Percentiles rank a stretch among this genome's conserved stretches.
These are phyloP conservation scores for Philereme transversata DNA, from an alignment of 2,888 invertebrate species.

Conservation along the genomic window DNA sequence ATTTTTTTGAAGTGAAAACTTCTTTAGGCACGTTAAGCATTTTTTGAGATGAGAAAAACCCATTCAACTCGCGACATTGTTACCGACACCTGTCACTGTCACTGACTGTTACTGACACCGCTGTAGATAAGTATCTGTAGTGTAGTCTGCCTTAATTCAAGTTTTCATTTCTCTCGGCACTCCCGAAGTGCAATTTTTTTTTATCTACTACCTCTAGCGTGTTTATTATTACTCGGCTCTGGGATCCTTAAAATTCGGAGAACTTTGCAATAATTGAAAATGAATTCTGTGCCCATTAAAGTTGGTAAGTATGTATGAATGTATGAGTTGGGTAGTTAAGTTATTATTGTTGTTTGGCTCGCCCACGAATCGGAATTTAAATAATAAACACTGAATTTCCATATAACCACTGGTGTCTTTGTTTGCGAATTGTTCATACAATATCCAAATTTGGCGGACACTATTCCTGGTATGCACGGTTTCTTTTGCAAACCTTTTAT, in stretches of 20 bases:
- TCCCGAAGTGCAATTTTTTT: too few relatives aligned
- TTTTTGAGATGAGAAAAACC: too few relatives aligned
- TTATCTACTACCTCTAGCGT: too few relatives aligned
- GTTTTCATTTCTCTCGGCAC: too few relatives aligned
- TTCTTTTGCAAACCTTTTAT: slow-evolving; percentile 7
- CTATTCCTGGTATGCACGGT: slow-evolving; percentile 23
- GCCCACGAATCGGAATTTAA: slow-evolving; percentile 36
- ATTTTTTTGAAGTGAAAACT: too few relatives aligned
- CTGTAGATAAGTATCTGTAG: too few relatives aligned
- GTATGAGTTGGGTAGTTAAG: slow-evolving; percentile 67
- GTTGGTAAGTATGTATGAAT: slow-evolving; percentile 27
- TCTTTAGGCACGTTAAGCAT: too few relatives aligned
- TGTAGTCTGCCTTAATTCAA: too few relatives aligned
- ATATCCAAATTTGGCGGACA: slow-evolving; percentile 20
- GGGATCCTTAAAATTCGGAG: slow-evolving; percentile 44
- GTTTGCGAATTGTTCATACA: slow-evolving; percentile 24
- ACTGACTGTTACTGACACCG: too few relatives aligned
- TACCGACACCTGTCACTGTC: too few relatives aligned
- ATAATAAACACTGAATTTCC: slow-evolving; percentile 31
- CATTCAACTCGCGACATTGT: too few relatives aligned
- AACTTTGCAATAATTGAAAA: slow-evolving; percentile 56
- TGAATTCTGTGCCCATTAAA: slow-evolving; percentile 65
- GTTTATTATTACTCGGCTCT: slow-evolving; percentile 40
- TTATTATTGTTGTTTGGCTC: slow-evolving; percentile 63
- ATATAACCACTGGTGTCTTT: slow-evolving; percentile 26